Conservation (phyloP, 2,797 vertebrate species). For the Lateolabrax maculatus region DNA sequence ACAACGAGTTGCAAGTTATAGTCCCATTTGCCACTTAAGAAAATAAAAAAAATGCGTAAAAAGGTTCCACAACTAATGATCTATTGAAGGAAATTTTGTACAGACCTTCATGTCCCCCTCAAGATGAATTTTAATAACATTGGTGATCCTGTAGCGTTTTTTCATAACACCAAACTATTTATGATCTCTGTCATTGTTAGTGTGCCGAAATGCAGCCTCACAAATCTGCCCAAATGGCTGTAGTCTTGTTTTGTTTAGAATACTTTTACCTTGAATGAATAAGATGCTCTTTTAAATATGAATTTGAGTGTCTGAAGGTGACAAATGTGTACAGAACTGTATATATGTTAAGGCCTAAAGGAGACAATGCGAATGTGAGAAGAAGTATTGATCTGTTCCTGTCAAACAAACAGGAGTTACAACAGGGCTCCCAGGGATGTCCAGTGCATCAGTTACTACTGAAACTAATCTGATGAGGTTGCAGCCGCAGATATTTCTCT, state of each 20-base stretch:
- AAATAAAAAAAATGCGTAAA: too few species aligned
- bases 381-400: constrained; percentile 40
- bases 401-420: constrained; percentile 46
- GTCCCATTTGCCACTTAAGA: too few species aligned
- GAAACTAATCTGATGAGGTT: constrained; percentile 52
- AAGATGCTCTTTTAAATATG: not conserved
- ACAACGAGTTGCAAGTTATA: too few species aligned
- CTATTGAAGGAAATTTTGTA: not conserved
- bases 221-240: not conserved
- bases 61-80: too few species aligned
- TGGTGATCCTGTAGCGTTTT: not conserved
- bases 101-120: not conserved
- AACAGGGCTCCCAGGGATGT: constrained; percentile 42
- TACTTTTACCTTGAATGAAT: not conserved
- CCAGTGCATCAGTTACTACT: constrained; percentile 40
- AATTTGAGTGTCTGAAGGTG: constrained; percentile 1
- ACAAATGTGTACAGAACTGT: constrained; percentile 1
- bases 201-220: not conserved
- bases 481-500: constrained; percentile 53
- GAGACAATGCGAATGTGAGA: constrained; percentile 23
- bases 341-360: not conserved
- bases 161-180: not conserved
- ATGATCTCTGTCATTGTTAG: too few species aligned
- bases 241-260: not conserved
- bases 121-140: not conserved